Evolutionary conservation across 2,888 invertebrate species (phyloP).

Genomic region (Apodemia duryi): DNA sequence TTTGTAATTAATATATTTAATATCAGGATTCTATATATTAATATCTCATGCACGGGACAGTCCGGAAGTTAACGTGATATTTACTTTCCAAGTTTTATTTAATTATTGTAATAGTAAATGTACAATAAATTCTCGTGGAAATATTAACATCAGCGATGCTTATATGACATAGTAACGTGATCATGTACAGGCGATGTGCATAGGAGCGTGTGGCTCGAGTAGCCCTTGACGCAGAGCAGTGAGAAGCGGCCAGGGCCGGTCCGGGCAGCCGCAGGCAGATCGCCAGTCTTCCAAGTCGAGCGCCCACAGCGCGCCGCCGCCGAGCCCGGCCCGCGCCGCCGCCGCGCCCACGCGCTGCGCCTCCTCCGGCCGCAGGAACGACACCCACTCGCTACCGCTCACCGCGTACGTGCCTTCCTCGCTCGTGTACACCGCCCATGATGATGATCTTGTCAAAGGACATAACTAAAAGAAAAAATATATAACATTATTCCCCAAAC

Average conservation of each 20-base stretch:
- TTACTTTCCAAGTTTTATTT: too few relatives aligned
- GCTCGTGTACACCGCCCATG: conserved; percentile 75
- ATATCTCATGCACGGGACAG: too few relatives aligned
- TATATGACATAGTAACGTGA: neutral
- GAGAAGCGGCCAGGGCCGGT: conserved; percentile 83
- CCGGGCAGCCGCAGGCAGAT: conserved; percentile 84
- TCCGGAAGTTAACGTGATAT: too few relatives aligned
- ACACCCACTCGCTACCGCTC: conserved; percentile 87
- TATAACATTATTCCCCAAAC: too few relatives aligned
- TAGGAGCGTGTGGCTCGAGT: conserved; percentile 49
- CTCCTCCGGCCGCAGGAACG: conserved; percentile 85
- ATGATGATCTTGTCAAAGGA: conserved; percentile 79
- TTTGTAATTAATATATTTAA: too few relatives aligned
- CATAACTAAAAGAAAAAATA: conserved; percentile 65
- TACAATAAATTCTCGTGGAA: neutral
- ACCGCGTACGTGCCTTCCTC: conserved; percentile 87
- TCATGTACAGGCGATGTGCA: neutral
- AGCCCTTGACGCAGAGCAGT: conserved; percentile 76
- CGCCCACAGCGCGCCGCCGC: conserved; percentile 89
- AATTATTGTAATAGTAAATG: neutral
- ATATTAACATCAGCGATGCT: neutral
- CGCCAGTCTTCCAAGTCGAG: conserved; percentile 88
- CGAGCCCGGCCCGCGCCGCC: conserved; percentile 77
- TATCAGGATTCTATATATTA: too few relatives aligned
- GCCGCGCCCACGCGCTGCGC: conserved; percentile 81